phyloP scores from a whole-genome alignment of 2,113 vertebrate genomes.

The Lophotis ruficrista region DNA sequence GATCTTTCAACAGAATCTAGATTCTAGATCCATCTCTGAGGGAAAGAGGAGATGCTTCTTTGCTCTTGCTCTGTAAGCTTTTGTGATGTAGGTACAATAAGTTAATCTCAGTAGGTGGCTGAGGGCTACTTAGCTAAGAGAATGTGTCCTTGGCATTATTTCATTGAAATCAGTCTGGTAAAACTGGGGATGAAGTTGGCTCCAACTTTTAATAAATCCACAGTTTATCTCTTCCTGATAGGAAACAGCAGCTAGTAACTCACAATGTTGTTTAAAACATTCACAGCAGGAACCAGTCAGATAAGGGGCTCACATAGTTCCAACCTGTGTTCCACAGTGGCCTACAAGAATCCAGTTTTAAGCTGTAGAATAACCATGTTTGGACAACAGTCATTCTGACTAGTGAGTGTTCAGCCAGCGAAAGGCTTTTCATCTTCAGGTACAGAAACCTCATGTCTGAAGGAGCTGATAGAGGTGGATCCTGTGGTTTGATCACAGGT shows the following conservation, averaged over 20 bases:
- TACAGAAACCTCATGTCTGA: neutral
- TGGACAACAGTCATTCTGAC: neutral
- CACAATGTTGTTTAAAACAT: constrained; percentile 21
- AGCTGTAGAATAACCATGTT: neutral
- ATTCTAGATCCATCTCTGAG: neutral
- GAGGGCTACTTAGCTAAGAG: neutral
- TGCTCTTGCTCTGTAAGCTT: neutral
- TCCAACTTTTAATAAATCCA: neutral
- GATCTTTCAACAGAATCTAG: neutral
- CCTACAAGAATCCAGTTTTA: neutral
- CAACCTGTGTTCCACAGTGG: neutral
- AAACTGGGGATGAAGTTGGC: neutral
- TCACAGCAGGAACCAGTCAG: neutral
- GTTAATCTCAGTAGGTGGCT: neutral
- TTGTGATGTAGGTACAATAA: neutral
- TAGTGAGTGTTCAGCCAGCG: neutral
- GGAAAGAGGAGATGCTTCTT: neutral
- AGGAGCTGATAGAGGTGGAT: neutral
- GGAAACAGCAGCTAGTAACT: constrained; percentile 51
- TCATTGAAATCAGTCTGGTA: neutral
- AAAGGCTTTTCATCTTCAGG: neutral
- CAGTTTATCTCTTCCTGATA: constrained; percentile 57
- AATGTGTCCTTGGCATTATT: constrained; percentile 9
- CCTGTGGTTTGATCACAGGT: neutral
- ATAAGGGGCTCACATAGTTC: neutral